These are phyloP conservation scores for Tangara arthus DNA, from an alignment of 2,797 vertebrate species.

Conservation along the genomic window DNA sequence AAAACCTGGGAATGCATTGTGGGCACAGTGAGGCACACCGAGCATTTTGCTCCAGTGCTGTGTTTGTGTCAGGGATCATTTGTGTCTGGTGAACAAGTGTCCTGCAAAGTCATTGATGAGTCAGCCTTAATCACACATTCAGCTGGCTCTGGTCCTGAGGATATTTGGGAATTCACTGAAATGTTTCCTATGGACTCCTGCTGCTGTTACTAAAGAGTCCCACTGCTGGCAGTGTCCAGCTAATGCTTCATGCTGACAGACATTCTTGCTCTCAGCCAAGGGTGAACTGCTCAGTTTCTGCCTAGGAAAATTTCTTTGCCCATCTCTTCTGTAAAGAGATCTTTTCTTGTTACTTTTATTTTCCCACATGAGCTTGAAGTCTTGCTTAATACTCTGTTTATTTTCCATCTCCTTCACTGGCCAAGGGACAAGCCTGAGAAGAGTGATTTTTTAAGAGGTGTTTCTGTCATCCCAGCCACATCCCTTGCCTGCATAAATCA, in stretches of 20 bases:
- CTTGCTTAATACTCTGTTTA: not conserved
- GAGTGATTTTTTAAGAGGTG: not conserved
- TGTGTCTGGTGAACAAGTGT: not conserved
- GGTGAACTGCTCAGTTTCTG: not conserved
- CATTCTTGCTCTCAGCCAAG: not conserved
- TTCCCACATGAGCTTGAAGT: not conserved
- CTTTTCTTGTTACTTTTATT: not conserved
- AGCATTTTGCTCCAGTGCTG: not conserved
- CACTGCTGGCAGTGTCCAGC: not conserved
- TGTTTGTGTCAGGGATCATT: not conserved
- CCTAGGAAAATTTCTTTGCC: not conserved
- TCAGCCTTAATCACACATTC: not conserved
- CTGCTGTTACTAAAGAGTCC: not conserved
- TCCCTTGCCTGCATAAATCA: not conserved
- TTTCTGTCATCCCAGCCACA: not conserved
- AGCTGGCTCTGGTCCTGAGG: not conserved
- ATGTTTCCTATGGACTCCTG: not conserved
- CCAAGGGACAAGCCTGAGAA: not conserved
- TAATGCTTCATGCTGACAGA: not conserved
- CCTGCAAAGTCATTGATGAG: not conserved
- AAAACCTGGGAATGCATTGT: not conserved
- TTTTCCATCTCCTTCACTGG: not conserved
- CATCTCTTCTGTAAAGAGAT: not conserved
- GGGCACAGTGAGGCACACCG: not conserved
- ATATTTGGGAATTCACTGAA: not conserved